phyloP scores from a whole-genome alignment of 2,113 vertebrate species.

The Maccullochella peelii region DNA sequence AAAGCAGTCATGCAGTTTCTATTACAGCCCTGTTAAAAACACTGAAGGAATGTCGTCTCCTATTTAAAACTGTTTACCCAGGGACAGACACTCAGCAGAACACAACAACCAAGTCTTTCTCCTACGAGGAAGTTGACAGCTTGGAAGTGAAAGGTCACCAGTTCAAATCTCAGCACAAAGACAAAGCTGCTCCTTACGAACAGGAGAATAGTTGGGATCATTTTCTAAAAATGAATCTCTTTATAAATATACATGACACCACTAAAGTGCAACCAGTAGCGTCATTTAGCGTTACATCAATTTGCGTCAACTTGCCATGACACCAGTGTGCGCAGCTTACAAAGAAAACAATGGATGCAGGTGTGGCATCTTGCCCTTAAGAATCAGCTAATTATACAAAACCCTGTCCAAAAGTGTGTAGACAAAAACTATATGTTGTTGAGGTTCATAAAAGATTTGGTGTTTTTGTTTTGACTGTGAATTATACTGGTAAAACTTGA shows the following conservation, averaged over 20 bases:
- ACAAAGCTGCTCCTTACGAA: not conserved
- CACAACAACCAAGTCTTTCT: constrained; percentile 26
- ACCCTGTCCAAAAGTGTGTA: too few relatives aligned
- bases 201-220: not conserved
- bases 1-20: constrained; percentile 52
- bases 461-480: too few relatives aligned
- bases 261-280: not conserved
- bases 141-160: constrained; percentile 26
- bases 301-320: too few relatives aligned
- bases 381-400: too few relatives aligned
- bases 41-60: constrained; percentile 43
- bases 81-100: constrained; percentile 28
- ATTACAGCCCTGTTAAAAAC: constrained; percentile 41
- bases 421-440: too few relatives aligned
- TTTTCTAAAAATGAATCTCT: not conserved
- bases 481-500: too few relatives aligned
- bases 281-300: too few relatives aligned
- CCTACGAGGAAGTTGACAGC: not conserved
- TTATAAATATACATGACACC: not conserved
- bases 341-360: too few relatives aligned
- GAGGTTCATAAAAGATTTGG: too few relatives aligned
- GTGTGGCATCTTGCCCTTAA: too few relatives aligned
- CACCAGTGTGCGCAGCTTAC: too few relatives aligned
- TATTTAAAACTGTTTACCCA: constrained; percentile 39
- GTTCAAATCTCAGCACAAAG: constrained; percentile 15